phyloP scores from a whole-genome alignment of 2,113 vertebrate genomes.

The Copsychus sechellarum region DNA sequence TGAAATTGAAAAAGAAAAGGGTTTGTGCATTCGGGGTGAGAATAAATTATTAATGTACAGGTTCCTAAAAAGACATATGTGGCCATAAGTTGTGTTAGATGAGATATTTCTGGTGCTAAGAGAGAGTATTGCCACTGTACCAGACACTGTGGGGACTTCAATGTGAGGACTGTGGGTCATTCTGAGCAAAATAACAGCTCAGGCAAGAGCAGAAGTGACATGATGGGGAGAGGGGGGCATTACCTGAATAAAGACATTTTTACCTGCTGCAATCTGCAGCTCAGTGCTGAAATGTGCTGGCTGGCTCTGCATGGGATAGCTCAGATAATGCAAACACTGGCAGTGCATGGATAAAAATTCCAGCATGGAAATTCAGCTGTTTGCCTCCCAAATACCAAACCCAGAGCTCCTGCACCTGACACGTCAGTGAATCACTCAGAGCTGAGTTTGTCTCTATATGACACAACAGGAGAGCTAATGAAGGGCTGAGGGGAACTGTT shows the following conservation, averaged over 20 bases:
- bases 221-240: background rate
- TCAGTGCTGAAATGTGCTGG: background rate
- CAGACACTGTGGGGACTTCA: background rate
- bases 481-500: background rate
- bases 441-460: background rate
- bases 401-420: background rate
- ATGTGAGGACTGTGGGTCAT: background rate
- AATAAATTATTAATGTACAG: background rate
- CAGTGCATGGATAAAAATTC: background rate
- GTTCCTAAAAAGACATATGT: background rate
- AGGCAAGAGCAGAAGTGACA: background rate
- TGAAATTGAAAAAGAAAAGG: background rate
- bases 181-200: background rate
- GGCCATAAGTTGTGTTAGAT: background rate
- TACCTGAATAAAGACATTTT: background rate
- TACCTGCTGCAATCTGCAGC: background rate
- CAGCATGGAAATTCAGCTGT: background rate
- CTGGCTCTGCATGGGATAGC: background rate
- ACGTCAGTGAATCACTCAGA: background rate
- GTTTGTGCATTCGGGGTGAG: background rate
- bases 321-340: background rate
- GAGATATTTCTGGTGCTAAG: background rate
- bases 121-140: background rate
- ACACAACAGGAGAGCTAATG: background rate
- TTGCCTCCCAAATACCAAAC: background rate